Evolutionary conservation across 2,888 invertebrate species (phyloP).

Genomic region (Lydus trimaculatus): DNA sequence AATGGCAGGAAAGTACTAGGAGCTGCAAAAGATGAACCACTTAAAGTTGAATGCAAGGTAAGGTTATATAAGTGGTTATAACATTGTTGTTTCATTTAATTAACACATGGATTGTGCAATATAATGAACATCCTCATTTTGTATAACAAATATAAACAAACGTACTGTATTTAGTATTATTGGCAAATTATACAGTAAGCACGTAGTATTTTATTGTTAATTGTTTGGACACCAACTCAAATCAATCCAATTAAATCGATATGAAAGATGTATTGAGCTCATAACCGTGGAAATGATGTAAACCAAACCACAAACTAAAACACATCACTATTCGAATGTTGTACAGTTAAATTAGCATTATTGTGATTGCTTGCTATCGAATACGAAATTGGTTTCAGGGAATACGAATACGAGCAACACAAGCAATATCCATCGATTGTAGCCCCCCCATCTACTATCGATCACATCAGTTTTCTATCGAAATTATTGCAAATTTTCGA

Average conservation of each 20-base stretch:
- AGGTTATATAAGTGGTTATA: constrained; percentile 25
- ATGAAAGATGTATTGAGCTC: constrained; percentile 25
- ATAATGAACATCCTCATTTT: not conserved
- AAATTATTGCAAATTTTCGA: constrained; percentile 3
- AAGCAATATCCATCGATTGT: not conserved
- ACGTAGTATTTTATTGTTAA: not conserved
- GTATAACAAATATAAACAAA: not conserved
- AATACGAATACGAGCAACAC: not conserved
- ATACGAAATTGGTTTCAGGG: not conserved
- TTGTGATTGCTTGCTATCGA: not conserved
- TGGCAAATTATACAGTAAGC: not conserved
- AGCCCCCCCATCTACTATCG: not conserved
- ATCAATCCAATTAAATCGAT: constrained; percentile 16
- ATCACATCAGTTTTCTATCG: not conserved
- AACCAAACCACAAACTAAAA: constrained; percentile 21
- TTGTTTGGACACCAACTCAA: not conserved
- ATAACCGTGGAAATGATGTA: constrained; percentile 16
- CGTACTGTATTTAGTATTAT: no score
- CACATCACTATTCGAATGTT: not conserved
- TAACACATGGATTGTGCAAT: constrained; percentile 19
- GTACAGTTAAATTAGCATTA: constrained; percentile 4
- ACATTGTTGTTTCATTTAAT: constrained; percentile 26
- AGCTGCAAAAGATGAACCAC: constrained; percentile 65
- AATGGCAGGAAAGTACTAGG: constrained; percentile 62
- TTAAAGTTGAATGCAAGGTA: constrained; percentile 63